Percentiles rank a stretch among this genome's conserved stretches.
Conservation (phyloP, 2,113 vertebrate species). For the Peromyscus polionotus region DNA sequence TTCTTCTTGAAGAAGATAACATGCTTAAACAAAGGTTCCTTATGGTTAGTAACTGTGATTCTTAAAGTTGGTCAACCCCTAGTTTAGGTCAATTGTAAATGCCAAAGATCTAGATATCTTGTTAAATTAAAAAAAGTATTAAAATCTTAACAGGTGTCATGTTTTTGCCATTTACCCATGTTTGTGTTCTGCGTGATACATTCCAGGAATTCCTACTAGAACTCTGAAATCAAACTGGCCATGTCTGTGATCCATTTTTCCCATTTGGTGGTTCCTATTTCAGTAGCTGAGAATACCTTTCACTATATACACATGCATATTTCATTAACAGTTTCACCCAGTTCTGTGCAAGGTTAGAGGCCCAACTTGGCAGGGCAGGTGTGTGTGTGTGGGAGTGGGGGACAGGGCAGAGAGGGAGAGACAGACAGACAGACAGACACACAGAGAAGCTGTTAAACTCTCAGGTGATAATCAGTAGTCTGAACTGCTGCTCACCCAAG, state of each 20-base stretch:
- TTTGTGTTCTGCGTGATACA: not conserved
- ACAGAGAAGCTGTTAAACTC: not conserved
- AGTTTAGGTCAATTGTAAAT: conserved; percentile 44
- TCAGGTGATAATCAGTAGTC: not conserved
- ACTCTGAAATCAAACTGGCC: not conserved
- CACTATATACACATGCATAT: not conserved
- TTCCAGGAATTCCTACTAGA: not conserved
- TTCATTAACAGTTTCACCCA: not conserved
- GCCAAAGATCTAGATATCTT: conserved; percentile 12
- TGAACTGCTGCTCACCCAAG: not conserved
- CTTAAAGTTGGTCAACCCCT: conserved; percentile 1
- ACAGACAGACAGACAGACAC: not conserved
- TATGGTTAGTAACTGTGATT: not conserved
- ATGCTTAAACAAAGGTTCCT: conserved; percentile 26
- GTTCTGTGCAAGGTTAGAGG: not conserved
- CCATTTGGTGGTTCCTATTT: not conserved
- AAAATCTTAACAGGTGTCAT: not conserved
- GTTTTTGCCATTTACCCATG: conserved; percentile 9
- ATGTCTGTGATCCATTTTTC: not conserved
- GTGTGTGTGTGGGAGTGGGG: not conserved
- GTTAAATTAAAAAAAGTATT: conserved; percentile 32
- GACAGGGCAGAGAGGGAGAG: not conserved
- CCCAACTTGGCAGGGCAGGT: not conserved
- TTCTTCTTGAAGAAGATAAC: conserved; percentile 19
- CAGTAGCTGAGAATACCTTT: not conserved